Conservation (phyloP, 2,888 invertebrate species). For the Catocala nupta region DNA sequence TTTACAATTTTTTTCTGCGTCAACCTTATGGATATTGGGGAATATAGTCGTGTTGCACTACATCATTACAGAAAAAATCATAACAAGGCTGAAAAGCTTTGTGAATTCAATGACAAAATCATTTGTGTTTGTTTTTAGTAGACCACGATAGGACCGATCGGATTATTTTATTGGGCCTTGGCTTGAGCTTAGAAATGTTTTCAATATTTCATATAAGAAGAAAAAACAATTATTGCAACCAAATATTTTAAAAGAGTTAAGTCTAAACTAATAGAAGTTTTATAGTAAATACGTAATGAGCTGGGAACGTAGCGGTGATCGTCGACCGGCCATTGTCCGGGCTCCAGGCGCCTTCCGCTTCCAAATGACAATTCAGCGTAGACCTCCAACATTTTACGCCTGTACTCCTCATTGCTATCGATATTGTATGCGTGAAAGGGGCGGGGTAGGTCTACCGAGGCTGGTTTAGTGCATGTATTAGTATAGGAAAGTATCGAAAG, state of each 20-base stretch:
- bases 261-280: conserved; percentile 72
- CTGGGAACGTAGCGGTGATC: conserved; percentile 81
- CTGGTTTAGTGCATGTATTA: conserved; percentile 68
- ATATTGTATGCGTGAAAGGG: conserved; percentile 53
- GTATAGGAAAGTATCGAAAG: conserved; percentile 84
- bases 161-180: no score
- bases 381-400: conserved; percentile 68
- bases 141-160: no score
- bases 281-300: conserved; percentile 83
- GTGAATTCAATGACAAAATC: no score
- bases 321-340: conserved; percentile 81
- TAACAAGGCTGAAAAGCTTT: no score
- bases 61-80: no score
- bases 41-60: no score
- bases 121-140: no score
- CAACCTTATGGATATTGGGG: no score
- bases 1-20: no score
- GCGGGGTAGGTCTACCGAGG: conserved; percentile 56
- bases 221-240: background rate
- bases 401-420: conserved; percentile 59
- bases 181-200: no score
- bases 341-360: conserved; percentile 79
- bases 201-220: no score
- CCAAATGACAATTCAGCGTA: conserved; percentile 63
- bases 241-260: conserved; percentile 40